Conservation (phyloP, 1,140 invertebrate genomes). For the Dinothrombium tinctorium region DNA sequence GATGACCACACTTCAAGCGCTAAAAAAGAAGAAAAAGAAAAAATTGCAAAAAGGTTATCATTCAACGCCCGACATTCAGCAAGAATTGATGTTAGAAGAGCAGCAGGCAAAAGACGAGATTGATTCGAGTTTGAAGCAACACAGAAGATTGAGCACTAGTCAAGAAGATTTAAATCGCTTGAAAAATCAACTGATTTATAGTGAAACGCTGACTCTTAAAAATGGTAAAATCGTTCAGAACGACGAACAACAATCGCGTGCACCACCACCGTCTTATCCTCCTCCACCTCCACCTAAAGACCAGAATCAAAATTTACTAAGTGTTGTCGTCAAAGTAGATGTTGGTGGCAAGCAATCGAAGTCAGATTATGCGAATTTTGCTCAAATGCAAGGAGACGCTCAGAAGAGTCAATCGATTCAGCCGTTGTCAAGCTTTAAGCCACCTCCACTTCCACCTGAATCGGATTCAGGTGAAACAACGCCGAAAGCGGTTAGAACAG, state of each 20-base stretch:
- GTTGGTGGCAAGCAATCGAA: neutral
- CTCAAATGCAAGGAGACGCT: neutral
- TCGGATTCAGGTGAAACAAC: neutral
- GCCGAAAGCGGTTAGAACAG: neutral
- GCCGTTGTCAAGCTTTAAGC: conserved; percentile 9
- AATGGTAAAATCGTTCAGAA: conserved; percentile 4
- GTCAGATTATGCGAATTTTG: conserved; percentile 5
- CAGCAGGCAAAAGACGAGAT: neutral
- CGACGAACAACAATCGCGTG: conserved; percentile 14
- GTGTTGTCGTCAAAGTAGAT: conserved; percentile 4
- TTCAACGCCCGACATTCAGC: conserved; percentile 44
- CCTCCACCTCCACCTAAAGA: conserved; percentile 28
- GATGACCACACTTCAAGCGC: conserved; percentile 31
- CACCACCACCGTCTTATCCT: conserved; percentile 41
- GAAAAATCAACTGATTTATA: neutral
- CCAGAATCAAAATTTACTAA: neutral
- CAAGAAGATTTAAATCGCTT: conserved; percentile 1
- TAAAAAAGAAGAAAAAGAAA: conserved; percentile 10
- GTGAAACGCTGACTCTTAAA: conserved; percentile 10
- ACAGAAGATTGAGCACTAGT: neutral
- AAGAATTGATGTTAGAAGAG: neutral
- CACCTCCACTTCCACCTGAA: neutral
- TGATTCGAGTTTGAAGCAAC: neutral
- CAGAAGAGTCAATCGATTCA: neutral
- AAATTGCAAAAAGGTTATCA: conserved; percentile 42